Percentiles rank a stretch among this genome's conserved stretches.
Evolutionary conservation across 2,797 vertebrate species (phyloP).

Genomic region (Diplodus puntazzo): DNA sequence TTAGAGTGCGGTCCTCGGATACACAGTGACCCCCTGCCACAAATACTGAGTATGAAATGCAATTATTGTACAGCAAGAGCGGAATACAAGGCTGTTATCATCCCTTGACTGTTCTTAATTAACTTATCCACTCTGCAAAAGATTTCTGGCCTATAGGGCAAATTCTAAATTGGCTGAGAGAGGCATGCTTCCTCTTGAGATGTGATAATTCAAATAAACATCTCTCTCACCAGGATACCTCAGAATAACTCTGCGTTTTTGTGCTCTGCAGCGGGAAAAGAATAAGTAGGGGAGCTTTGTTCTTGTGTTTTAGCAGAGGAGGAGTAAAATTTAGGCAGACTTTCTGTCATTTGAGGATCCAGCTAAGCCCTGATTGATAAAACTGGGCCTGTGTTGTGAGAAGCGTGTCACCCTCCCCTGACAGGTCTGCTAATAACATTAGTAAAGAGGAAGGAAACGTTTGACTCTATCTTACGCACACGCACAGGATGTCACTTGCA

Average conservation of each 20-base stretch:
- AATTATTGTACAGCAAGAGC: constrained; percentile 69
- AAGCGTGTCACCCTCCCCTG: constrained; percentile 66
- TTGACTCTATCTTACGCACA: constrained; percentile 47
- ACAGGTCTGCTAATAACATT: constrained; percentile 61
- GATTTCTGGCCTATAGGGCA: constrained; percentile 67
- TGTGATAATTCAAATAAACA: constrained; percentile 73
- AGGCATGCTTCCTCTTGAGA: constrained; percentile 66
- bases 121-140: constrained; percentile 75
- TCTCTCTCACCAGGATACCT: constrained; percentile 53
- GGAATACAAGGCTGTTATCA: constrained; percentile 70
- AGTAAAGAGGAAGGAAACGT: constrained; percentile 49
- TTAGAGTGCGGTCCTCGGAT: constrained; percentile 34
- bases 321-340: constrained; percentile 53
- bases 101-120: constrained; percentile 71
- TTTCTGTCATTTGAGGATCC: constrained; percentile 52
- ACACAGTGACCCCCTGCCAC: constrained; percentile 60
- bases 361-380: constrained; percentile 59
- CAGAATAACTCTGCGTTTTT: constrained; percentile 56
- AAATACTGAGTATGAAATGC: constrained; percentile 62
- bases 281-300: constrained; percentile 44
- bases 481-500: constrained; percentile 52
- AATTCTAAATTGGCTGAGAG: constrained; percentile 69
- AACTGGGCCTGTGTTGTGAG: constrained; percentile 53
- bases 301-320: constrained; percentile 42
- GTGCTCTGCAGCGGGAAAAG: constrained; percentile 26